Evolutionary conservation across 2,113 vertebrate species (phyloP), one percentile per base, ranked within the genome.

Genomic region (Lagopus leucura): DNA sequence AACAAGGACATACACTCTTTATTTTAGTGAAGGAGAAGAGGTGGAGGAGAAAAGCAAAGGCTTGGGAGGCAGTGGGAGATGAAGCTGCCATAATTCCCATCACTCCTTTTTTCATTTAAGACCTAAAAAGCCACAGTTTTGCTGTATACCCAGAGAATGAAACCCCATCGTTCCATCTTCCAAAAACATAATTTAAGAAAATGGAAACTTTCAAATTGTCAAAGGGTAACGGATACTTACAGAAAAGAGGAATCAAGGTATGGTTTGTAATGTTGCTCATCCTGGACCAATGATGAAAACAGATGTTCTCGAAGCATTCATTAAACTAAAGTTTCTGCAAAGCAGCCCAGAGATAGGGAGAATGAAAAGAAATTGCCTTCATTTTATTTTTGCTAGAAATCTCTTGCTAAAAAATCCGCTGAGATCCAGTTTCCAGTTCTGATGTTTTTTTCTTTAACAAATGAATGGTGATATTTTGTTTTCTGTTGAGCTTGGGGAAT

Each of bases 381-480:
- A 25, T 80, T 92, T 78, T 64, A n/a, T 83, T 60, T 88, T 61
- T 78, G 40, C 8, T 76, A 85, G 54, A 89, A 77, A 60, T n/a
- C 1, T 47, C 34, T 72, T 72, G 7, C 13, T 72, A 69, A 84
- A 86, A 74, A 0, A 12, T 16, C 4, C 11, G 2, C 52, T 10
- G 61, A 86, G 87, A 87, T 57, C 30, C 48, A 61, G 17, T 21
- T 84, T 83, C 48, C 20, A 57, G 7, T 80, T 92, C 34, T 79
- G 52, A 47, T 71, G 15, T 3, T 73, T 75, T 91, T 82, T 93
- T 73, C 28, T 86, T 10, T 48, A 61, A 32, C 48, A 88, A 86
- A 89, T 64, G 50, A 86, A 10, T 42, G 15, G 7, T 83, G 55
- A 58, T 94, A 75, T 69, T 86, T 89, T 89, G 71, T 60, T 92